Evolutionary conservation across 2,888 invertebrate genomes (phyloP).

Genomic region (Brenthis ino): DNA sequence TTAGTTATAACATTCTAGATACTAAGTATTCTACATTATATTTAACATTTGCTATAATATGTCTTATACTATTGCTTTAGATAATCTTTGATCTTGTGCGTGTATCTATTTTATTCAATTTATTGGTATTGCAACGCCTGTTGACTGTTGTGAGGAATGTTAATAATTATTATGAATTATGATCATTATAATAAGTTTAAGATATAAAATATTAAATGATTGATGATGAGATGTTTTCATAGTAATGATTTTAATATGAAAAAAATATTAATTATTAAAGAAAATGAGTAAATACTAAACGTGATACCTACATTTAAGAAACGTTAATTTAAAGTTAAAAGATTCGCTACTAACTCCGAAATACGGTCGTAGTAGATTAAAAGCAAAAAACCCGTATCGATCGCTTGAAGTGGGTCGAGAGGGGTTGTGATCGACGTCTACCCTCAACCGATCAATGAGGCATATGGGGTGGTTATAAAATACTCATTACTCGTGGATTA

Average conservation of each 20-base stretch:
- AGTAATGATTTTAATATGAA: too few relatives aligned
- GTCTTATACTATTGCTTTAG: neutral
- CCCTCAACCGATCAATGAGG: constrained; percentile 57
- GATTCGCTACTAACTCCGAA: constrained; percentile 1
- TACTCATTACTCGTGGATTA: neutral
- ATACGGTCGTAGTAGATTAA: constrained; percentile 10
- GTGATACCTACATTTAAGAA: too few relatives aligned
- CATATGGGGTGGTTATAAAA: constrained; percentile 38
- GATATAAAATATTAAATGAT: too few relatives aligned
- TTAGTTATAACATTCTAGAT: constrained; percentile 27
- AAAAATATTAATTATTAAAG: too few relatives aligned
- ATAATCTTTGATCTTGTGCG: constrained; percentile 18
- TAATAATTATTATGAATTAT: too few relatives aligned
- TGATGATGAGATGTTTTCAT: too few relatives aligned
- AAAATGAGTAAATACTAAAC: too few relatives aligned
- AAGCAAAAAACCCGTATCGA: constrained; percentile 18
- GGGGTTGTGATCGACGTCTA: constrained; percentile 44
- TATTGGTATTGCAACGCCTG: constrained; percentile 10
- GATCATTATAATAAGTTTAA: too few relatives aligned
- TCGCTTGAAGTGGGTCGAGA: constrained; percentile 34
- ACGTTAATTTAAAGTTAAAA: neutral
- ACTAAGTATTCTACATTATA: constrained; percentile 9
- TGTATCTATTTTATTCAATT: constrained; percentile 7
- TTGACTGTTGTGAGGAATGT: constrained; percentile 12
- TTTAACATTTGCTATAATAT: constrained; percentile 17